phyloP scores from a whole-genome alignment of 2,888 invertebrate genomes.

The Chamaedrilus cognettii region DNA sequence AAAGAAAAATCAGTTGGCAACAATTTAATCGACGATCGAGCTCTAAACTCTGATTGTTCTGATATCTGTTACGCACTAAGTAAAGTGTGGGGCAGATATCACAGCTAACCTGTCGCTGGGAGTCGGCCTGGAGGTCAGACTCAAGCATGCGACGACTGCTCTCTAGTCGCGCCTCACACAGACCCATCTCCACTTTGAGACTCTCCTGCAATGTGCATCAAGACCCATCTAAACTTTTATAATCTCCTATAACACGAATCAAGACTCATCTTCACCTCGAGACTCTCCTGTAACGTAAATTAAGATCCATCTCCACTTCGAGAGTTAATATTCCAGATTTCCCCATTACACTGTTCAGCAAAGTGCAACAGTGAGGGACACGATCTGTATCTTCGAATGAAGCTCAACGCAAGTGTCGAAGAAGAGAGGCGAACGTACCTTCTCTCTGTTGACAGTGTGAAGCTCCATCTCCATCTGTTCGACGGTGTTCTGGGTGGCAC shows the following conservation, averaged over 20 bases:
- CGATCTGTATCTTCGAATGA: too few relatives aligned
- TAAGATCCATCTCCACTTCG: too few relatives aligned
- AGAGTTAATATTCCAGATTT: too few relatives aligned
- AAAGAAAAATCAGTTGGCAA: too few relatives aligned
- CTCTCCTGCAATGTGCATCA: constrained; percentile 44
- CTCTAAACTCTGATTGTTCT: too few relatives aligned
- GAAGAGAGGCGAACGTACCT: constrained; percentile 38
- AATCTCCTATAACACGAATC: not conserved
- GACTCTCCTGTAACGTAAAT: too few relatives aligned
- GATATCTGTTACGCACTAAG: too few relatives aligned
- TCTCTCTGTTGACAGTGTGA: constrained; percentile 48
- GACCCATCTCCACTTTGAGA: constrained; percentile 52
- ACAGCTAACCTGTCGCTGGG: not conserved
- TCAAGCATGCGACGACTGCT: constrained; percentile 49
- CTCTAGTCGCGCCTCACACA: constrained; percentile 54
- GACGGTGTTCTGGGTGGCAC: constrained; percentile 39
- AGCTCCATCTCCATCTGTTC: constrained; percentile 46
- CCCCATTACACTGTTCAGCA: too few relatives aligned
- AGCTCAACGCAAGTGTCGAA: too few relatives aligned
- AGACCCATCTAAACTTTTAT: not conserved
- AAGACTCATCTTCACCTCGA: not conserved
- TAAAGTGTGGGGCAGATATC: too few relatives aligned
- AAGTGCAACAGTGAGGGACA: too few relatives aligned
- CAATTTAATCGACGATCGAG: too few relatives aligned
- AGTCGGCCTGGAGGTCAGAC: constrained; percentile 44